These are phyloP conservation scores for Eulemur albifrons DNA, from an alignment of 2,797 vertebrate genomes.

Conservation along the genomic window DNA sequence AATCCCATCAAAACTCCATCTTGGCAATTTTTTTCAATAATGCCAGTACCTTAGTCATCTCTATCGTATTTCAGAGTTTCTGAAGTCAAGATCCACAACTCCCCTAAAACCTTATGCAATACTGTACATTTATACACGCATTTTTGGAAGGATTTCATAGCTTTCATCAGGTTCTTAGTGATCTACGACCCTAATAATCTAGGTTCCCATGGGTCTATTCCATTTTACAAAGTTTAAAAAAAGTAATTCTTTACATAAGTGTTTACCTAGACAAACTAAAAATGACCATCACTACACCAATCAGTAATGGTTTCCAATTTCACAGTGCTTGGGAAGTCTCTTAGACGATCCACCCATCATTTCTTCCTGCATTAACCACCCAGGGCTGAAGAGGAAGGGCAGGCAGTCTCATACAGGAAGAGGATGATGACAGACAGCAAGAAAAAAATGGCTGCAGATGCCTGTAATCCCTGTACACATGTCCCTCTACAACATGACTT, in stretches of 20 bases:
- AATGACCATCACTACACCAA: neutral
- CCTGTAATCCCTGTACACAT: neutral
- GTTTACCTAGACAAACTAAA: neutral
- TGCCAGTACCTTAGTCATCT: neutral
- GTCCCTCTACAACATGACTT: neutral
- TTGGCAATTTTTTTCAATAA: neutral
- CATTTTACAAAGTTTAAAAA: neutral
- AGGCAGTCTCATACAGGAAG: neutral
- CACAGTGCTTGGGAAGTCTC: neutral
- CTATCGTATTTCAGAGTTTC: neutral
- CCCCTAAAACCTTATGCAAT: neutral
- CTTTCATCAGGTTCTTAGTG: neutral
- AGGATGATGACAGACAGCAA: neutral
- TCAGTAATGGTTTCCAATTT: neutral
- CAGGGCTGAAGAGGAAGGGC: neutral
- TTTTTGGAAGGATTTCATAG: neutral
- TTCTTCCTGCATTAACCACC: neutral
- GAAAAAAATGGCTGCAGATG: neutral
- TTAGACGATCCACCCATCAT: neutral
- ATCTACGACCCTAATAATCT: neutral
- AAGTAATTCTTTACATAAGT: neutral
- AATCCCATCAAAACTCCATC: neutral
- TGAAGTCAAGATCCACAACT: neutral
- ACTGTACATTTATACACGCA: neutral
- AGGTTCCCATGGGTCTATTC: neutral